Conservation (phyloP, 1,140 invertebrate species). For the Gonioctena quinquepunctata region DNA sequence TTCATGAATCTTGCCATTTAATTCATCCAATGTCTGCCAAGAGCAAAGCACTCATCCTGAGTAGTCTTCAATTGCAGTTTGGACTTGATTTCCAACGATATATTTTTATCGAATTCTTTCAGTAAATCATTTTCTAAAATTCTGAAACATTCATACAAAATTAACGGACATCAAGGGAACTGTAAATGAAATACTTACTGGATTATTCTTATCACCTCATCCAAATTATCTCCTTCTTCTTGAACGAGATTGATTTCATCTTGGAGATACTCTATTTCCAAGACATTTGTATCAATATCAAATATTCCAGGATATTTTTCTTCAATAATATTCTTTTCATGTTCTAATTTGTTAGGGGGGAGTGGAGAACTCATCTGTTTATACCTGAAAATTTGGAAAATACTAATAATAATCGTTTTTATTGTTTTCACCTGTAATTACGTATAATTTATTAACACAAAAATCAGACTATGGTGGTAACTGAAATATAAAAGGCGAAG, state of each 20-base stretch:
- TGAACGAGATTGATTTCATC: slow-evolving; percentile 26
- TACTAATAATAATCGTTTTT: neutral
- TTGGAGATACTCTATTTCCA: slow-evolving; percentile 26
- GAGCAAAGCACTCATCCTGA: slow-evolving; percentile 22
- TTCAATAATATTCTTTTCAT: neutral
- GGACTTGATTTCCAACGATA: slow-evolving; percentile 26
- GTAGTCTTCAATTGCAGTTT: slow-evolving; percentile 24
- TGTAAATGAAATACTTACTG: neutral
- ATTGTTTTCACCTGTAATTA: too few species aligned
- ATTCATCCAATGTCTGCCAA: slow-evolving; percentile 25
- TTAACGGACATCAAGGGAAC: too few species aligned
- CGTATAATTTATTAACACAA: too few species aligned
- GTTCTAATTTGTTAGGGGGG: neutral
- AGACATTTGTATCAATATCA: slow-evolving; percentile 28
- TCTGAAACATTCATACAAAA: slow-evolving; percentile 24
- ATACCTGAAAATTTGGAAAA: neutral
- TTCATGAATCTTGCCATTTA: slow-evolving; percentile 23
- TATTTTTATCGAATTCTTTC: slow-evolving; percentile 14
- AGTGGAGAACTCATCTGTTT: neutral
- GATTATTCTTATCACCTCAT: slow-evolving; percentile 14
- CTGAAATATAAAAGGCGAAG: too few species aligned
- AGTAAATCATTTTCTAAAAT: slow-evolving; percentile 15
- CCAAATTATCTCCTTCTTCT: slow-evolving; percentile 20
- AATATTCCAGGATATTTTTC: slow-evolving; percentile 33
- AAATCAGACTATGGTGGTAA: too few species aligned